Evolutionary conservation across 2,888 invertebrate species (phyloP), one percentile per base, ranked within the genome.

Genomic region (Drosophila merina): DNA sequence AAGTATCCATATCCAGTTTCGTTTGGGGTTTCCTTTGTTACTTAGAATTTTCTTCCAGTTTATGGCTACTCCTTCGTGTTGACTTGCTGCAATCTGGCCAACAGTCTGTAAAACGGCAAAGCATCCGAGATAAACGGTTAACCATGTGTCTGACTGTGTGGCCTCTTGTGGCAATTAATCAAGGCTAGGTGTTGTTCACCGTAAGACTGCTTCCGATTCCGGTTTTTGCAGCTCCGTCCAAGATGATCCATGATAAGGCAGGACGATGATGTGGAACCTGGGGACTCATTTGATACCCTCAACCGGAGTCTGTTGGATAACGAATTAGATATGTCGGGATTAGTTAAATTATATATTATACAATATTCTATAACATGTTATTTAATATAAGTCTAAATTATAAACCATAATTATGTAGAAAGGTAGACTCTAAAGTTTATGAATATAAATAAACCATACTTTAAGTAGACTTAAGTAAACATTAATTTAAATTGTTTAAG

Each of bases 61-160:
- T 31, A 5, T 31, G 45, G 10, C n/a, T 10, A 10, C 51, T 28
- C 31, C 59, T 58, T 49, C 57, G 14, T 56, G 38, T 31, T 50
- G 45, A 36, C 48, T 51, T 42, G 31, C 44, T 49, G 42, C 48
- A 20, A 31, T n/a, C 55, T 47, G 42, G 33, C 45, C 62, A 71
- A 50, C 55, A 60, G 70, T 42, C 59, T 71, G 69, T 14, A 48
- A 68, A 56, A 50, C 44, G 48, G 56, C 67, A 55, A 63, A 59
- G 44, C 74, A 68, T 30, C 59, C 51, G 40, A 60, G 50, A 49
- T 52, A 64, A 69, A 57, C 57, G 57, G 40, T 64, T 56, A 38
- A 57, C 14, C 63, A 75, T 58, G 55, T 70, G 63, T 28, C 57
- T 33, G 30, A 67, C 49, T 60, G 66, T 70, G 67, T 57, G 77